phyloP scores from a whole-genome alignment of 2,113 vertebrate species.

The Festucalex cinctus region DNA sequence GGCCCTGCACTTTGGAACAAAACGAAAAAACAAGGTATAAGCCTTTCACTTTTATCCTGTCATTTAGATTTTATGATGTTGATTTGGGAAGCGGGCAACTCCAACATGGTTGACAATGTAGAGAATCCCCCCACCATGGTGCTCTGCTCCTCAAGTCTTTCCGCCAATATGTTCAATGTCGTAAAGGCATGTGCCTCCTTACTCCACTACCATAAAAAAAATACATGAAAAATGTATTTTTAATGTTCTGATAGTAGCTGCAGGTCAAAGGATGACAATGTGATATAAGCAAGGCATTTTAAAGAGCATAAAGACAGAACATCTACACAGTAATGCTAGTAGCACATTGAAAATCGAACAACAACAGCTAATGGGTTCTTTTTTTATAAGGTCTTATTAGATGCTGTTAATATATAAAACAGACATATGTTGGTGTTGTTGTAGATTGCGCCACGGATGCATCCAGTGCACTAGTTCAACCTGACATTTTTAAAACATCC shows the following conservation, averaged over 20 bases:
- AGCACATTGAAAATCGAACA: neutral
- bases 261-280: constrained; percentile 12
- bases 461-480: constrained; percentile 13
- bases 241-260: constrained; percentile 35
- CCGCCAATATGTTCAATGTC: constrained; percentile 33
- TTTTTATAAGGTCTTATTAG: neutral
- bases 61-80: constrained; percentile 41
- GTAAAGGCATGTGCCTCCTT: constrained; percentile 40
- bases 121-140: neutral
- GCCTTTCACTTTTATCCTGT: constrained; percentile 26
- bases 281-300: constrained; percentile 11
- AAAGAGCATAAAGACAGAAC: constrained; percentile 3
- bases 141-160: constrained; percentile 55
- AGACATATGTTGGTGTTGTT: neutral
- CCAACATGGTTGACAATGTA: constrained; percentile 34
- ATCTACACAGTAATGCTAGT: neutral
- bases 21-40: neutral
- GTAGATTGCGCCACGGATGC: neutral
- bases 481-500: constrained; percentile 11
- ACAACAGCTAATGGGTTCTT: neutral
- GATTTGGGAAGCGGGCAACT: constrained; percentile 34
- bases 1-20: neutral
- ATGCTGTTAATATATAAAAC: neutral
- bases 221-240: constrained; percentile 35
- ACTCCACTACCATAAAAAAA: constrained; percentile 41